Percentiles rank a stretch among this genome's conserved stretches.
phyloP scores from a whole-genome alignment of 2,888 invertebrate genomes.

The Hyles lineata region DNA sequence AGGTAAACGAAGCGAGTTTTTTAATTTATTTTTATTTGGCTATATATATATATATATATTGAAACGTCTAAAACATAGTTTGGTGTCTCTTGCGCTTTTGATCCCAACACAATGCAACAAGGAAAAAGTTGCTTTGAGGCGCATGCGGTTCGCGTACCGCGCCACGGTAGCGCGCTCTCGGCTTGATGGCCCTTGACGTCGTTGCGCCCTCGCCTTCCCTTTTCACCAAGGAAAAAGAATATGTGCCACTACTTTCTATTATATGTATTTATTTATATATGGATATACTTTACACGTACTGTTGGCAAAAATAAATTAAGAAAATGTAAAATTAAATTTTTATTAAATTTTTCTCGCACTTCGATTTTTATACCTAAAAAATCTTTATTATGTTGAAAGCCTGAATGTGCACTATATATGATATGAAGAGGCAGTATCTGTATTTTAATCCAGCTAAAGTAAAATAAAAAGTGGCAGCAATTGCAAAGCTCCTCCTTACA shows the following conservation, averaged over 20 bases:
- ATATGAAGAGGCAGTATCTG: too few relatives aligned
- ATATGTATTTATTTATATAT: background rate
- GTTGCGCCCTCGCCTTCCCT: constrained; percentile 65
- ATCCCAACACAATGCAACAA: constrained; percentile 64
- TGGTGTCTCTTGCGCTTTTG: constrained; percentile 67
- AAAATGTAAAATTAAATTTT: background rate
- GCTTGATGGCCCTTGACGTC: constrained; percentile 75
- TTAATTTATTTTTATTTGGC: too few relatives aligned
- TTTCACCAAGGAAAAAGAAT: constrained; percentile 66
- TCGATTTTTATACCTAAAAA: too few relatives aligned
- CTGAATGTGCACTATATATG: too few relatives aligned
- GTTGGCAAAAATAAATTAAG: background rate
- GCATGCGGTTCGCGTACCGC: constrained; percentile 65
- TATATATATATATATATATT: background rate
- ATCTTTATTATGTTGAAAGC: too few relatives aligned
- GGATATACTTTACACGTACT: background rate
- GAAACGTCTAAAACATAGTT: background rate
- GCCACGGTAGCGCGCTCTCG: constrained; percentile 60
- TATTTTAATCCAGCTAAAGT: too few relatives aligned
- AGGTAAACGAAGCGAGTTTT: too few relatives aligned
- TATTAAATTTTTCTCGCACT: too few relatives aligned
- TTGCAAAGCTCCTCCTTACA: too few relatives aligned
- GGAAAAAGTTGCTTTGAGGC: constrained; percentile 70
- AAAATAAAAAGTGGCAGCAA: too few relatives aligned
- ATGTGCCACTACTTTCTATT: constrained; percentile 44